phyloP scores from a whole-genome alignment of 2,888 invertebrate genomes.

The Corythucha ciliata region DNA sequence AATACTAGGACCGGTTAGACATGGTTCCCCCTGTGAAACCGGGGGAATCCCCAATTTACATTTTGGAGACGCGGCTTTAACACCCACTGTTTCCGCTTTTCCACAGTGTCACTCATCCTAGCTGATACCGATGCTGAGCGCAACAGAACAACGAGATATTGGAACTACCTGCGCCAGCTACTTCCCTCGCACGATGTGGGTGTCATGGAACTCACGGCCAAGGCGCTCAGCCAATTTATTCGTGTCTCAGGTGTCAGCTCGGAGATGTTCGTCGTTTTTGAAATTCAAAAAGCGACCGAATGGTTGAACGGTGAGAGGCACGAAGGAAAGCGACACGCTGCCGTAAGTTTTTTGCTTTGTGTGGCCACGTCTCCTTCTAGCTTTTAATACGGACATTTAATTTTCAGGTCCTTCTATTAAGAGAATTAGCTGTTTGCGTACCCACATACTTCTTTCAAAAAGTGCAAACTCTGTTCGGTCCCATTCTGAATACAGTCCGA shows the following conservation, averaged over 20 bases:
- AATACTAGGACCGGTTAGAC: too few relatives aligned
- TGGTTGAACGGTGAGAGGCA: constrained; percentile 86
- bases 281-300: constrained; percentile 90
- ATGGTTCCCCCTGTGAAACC: too few relatives aligned
- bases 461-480: constrained; percentile 85
- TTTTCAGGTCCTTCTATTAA: constrained; percentile 61
- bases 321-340: constrained; percentile 85
- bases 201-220: constrained; percentile 92
- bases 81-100: not conserved
- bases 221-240: constrained; percentile 87
- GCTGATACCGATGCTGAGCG: constrained; percentile 92
- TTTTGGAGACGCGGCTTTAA: not conserved
- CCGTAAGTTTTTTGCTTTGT: constrained; percentile 46
- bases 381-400: too few relatives aligned
- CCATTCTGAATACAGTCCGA: constrained; percentile 81
- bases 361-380: too few relatives aligned
- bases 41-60: not conserved
- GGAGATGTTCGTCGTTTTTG: constrained; percentile 96
- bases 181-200: constrained; percentile 83
- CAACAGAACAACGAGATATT: too few relatives aligned
- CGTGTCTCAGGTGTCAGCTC: constrained; percentile 86
- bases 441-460: constrained; percentile 96
- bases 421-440: constrained; percentile 89
- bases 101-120: constrained; percentile 79
- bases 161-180: constrained; percentile 81